Evolutionary conservation across 2,797 vertebrate genomes (phyloP).

Genomic region (Pangasius krempfi): DNA sequence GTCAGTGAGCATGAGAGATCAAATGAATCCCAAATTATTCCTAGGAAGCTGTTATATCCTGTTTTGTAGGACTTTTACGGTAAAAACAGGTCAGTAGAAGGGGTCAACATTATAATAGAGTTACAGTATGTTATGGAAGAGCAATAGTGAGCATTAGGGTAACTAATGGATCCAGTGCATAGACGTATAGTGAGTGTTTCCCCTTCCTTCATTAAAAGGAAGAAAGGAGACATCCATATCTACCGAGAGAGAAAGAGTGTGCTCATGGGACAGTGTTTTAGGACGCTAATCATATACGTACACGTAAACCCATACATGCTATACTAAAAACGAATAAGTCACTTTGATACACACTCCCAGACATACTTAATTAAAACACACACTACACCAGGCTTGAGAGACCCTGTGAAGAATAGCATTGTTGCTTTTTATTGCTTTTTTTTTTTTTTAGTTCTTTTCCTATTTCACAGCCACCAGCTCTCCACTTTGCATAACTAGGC

Average conservation of each 20-base stretch:
- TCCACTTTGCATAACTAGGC: neutral
- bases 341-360: slow-evolving; percentile 24
- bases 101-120: neutral
- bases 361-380: slow-evolving; percentile 17
- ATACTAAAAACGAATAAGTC: slow-evolving; percentile 2
- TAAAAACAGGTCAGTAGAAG: neutral
- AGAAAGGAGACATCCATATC: neutral
- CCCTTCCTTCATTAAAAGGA: neutral
- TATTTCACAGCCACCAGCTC: neutral
- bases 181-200: neutral
- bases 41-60: neutral
- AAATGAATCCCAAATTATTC: neutral
- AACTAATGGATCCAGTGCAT: slow-evolving; percentile 10
- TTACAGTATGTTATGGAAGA: neutral
- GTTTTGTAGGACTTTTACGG: neutral
- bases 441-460: neutral
- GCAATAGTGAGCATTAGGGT: slow-evolving; percentile 7
- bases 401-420: neutral
- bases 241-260: slow-evolving; percentile 14
- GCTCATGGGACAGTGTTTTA: slow-evolving; percentile 25
- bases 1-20: neutral
- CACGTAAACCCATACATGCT: neutral
- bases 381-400: neutral
- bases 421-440: neutral
- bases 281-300: neutral